Conservation (phyloP, 1,140 invertebrate genomes). For the Pararge aegeria region DNA sequence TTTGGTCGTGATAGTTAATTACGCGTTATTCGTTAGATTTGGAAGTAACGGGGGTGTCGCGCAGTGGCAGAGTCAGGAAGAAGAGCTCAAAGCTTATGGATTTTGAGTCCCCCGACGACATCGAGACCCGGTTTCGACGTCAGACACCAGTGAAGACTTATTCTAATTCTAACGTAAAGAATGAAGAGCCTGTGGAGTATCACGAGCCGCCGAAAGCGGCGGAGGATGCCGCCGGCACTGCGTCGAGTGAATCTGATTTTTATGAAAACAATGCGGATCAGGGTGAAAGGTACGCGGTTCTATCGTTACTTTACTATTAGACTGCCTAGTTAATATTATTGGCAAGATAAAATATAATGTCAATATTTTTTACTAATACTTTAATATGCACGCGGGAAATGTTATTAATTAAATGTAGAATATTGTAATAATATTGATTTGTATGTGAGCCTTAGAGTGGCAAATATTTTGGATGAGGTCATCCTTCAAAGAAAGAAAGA, state of each 20-base stretch:
- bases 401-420: too few species aligned
- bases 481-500: too few species aligned
- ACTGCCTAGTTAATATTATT: neutral
- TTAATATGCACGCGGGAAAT: too few species aligned
- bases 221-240: slow-evolving; percentile 75
- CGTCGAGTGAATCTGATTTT: slow-evolving; percentile 80
- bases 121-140: slow-evolving; percentile 76
- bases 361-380: too few species aligned
- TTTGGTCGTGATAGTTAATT: neutral
- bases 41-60: slow-evolving; percentile 91
- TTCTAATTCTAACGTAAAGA: slow-evolving; percentile 33
- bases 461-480: too few species aligned
- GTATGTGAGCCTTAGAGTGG: too few species aligned
- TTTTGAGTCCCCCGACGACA: slow-evolving; percentile 93
- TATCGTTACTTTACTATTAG: neutral
- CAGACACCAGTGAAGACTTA: slow-evolving; percentile 56
- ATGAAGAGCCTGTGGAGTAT: slow-evolving; percentile 49
- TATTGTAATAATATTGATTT: too few species aligned
- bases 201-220: slow-evolving; percentile 41
- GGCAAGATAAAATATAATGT: neutral
- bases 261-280: slow-evolving; percentile 80
- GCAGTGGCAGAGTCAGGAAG: slow-evolving; percentile 93
- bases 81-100: slow-evolving; percentile 97
- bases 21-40: slow-evolving; percentile 78
- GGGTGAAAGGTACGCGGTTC: slow-evolving; percentile 74